Evolutionary conservation across 2,888 invertebrate genomes (phyloP).

Genomic region (Dasysyrphus tricinctus): DNA sequence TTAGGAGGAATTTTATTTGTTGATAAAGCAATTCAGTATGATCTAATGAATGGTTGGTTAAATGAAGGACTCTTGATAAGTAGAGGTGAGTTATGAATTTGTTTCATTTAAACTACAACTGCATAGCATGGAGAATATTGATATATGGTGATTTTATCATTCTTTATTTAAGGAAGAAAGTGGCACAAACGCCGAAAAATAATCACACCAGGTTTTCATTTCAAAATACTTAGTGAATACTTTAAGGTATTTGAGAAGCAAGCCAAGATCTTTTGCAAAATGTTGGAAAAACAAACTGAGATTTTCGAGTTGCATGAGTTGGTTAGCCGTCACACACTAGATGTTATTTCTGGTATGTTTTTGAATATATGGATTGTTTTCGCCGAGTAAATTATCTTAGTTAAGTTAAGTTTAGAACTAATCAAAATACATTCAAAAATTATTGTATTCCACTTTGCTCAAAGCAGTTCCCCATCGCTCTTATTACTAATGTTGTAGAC

Average conservation of each 20-base stretch:
- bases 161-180: conserved; percentile 79
- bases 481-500: no score
- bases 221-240: conserved; percentile 89
- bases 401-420: no score
- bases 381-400: no score
- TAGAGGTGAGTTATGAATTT: conserved; percentile 55
- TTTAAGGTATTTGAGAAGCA: conserved; percentile 87
- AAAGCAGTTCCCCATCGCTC: no score
- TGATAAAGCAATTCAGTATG: conserved; percentile 84
- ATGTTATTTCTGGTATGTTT: conserved; percentile 83
- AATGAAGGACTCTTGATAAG: conserved; percentile 85
- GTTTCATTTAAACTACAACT: not conserved
- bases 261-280: conserved; percentile 83
- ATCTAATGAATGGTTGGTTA: conserved; percentile 83
- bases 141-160: conserved; percentile 34
- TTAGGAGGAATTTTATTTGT: conserved; percentile 78
- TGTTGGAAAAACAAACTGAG: conserved; percentile 82
- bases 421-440: no score
- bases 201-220: conserved; percentile 91
- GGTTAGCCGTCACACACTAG: conserved; percentile 82
- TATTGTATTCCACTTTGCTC: no score
- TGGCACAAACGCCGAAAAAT: conserved; percentile 88
- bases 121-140: no score
- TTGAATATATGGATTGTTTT: no score
- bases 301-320: conserved; percentile 85